Percentiles rank a stretch among this genome's conserved stretches.
Evolutionary conservation across 2,888 invertebrate genomes (phyloP).

Genomic region (Cephus pygmeus): DNA sequence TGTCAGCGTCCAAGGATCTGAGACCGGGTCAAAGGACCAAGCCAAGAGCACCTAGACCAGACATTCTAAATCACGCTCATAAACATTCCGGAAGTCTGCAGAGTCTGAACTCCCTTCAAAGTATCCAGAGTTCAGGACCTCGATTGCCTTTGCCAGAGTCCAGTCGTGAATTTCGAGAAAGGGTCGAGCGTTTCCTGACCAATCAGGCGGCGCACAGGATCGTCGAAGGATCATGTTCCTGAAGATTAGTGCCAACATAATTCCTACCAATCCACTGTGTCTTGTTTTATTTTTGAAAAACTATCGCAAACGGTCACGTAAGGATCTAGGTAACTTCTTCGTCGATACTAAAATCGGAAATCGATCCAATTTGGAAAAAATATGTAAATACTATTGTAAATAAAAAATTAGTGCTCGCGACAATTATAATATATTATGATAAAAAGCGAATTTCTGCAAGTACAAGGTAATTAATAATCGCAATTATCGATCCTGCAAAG

Average conservation of each 20-base stretch:
- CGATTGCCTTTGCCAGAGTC: slow-evolving; percentile 49
- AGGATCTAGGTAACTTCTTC: background rate
- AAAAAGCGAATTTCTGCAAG: background rate
- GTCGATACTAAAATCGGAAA: background rate
- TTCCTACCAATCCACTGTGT: background rate
- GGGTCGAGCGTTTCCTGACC: slow-evolving; percentile 49
- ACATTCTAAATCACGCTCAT: slow-evolving; percentile 45
- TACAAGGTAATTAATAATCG: background rate
- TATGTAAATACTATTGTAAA: background rate
- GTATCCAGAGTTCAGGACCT: slow-evolving; percentile 33
- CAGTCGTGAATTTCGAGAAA: slow-evolving; percentile 46
- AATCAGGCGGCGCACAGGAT: slow-evolving; percentile 47
- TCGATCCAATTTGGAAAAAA: background rate
- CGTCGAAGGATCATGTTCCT: slow-evolving; percentile 35
- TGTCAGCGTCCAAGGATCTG: slow-evolving; percentile 9
- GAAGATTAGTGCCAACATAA: background rate
- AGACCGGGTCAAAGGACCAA: slow-evolving; percentile 22
- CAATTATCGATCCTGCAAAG: background rate
- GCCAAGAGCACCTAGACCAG: slow-evolving; percentile 39
- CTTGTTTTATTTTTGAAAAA: background rate
- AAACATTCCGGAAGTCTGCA: slow-evolving; percentile 43
- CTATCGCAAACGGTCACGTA: background rate
- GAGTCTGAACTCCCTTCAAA: slow-evolving; percentile 40
- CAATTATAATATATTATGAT: background rate
- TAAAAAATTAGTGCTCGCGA: background rate